Conservation (phyloP, 2,888 invertebrate species). For the Antheraea assamensis region DNA sequence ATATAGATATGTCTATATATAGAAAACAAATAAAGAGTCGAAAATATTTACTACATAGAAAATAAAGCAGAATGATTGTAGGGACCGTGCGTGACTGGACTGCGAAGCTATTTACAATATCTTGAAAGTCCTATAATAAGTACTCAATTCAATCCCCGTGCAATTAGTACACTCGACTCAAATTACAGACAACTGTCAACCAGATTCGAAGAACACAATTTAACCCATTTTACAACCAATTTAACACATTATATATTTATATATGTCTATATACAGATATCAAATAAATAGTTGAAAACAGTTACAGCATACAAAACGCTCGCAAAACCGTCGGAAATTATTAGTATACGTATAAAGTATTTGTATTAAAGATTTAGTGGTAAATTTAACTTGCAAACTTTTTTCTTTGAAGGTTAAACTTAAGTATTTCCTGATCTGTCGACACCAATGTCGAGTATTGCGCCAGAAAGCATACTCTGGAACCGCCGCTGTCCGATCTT, state of each 20-base stretch:
- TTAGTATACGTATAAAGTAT: conserved; percentile 27
- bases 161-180: not conserved
- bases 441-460: conserved; percentile 50
- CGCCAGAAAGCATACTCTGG: conserved; percentile 55
- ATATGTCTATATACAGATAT: too few species aligned
- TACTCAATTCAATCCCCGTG: too few species aligned
- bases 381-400: conserved; percentile 47
- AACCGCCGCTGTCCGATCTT: conserved; percentile 41
- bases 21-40: too few species aligned
- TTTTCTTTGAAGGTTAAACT: conserved; percentile 52
- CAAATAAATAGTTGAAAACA: too few species aligned
- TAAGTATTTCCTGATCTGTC: conserved; percentile 57
- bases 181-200: too few species aligned
- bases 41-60: too few species aligned
- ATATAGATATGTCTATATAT: too few species aligned
- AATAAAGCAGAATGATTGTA: not conserved
- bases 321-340: too few species aligned
- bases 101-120: not conserved
- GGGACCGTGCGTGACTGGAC: not conserved
- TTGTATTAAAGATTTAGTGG: conserved; percentile 26
- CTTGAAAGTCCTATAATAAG: not conserved
- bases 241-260: too few species aligned
- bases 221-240: too few species aligned
- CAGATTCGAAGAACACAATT: too few species aligned
- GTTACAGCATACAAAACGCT: too few species aligned